These are phyloP conservation scores for Berghia stephanieae DNA, from an alignment of 1,140 invertebrate genomes.

Conservation along the genomic window DNA sequence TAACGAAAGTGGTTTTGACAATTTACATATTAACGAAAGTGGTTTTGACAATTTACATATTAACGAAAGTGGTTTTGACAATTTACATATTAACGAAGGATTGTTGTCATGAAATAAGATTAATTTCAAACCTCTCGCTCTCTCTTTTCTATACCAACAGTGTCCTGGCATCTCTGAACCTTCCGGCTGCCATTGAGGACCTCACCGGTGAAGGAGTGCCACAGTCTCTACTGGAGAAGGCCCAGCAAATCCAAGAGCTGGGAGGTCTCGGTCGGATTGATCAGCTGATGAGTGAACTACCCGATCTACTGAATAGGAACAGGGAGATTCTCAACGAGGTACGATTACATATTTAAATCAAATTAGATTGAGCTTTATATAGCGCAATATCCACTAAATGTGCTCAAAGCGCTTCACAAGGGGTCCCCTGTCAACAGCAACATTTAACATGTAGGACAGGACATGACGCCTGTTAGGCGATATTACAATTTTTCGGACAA, in stretches of 20 bases:
- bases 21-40: too few species aligned
- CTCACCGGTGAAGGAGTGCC: slow-evolving; percentile 81
- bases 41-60: background rate
- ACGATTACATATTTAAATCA: slow-evolving; percentile 28
- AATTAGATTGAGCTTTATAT: too few species aligned
- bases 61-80: background rate
- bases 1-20: too few species aligned
- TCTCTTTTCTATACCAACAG: slow-evolving; percentile 66
- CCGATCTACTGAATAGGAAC: slow-evolving; percentile 89
- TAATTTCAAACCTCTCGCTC: too few species aligned
- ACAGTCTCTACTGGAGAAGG: slow-evolving; percentile 89
- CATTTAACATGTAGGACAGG: too few species aligned
- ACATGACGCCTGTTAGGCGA: too few species aligned
- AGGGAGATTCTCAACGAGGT: slow-evolving; percentile 95
- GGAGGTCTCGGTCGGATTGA: slow-evolving; percentile 69
- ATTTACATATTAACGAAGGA: too few species aligned
- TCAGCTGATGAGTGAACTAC: slow-evolving; percentile 80
- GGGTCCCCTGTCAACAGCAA: too few species aligned
- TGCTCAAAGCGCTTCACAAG: too few species aligned
- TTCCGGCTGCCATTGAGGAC: slow-evolving; percentile 96
- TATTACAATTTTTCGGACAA: too few species aligned
- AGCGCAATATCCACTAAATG: too few species aligned
- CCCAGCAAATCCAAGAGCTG: slow-evolving; percentile 68
- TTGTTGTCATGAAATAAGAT: too few species aligned
- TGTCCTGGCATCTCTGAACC: slow-evolving; percentile 90